These are phyloP conservation scores for Andinoacara biseriatus DNA, from an alignment of 2,113 vertebrate genomes.

Conservation along the genomic window DNA sequence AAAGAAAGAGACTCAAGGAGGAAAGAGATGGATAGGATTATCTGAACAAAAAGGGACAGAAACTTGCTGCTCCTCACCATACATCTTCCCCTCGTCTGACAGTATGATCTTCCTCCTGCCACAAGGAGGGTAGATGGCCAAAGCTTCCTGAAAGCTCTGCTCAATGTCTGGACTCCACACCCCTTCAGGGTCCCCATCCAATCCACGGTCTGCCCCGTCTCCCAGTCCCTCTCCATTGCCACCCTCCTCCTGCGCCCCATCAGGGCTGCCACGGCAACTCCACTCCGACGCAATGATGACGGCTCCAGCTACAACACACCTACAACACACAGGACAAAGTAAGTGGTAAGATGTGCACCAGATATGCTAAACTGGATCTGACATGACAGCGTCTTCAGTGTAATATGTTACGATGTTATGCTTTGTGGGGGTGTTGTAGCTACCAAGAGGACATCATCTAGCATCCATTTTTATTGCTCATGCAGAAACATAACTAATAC, in stretches of 20 bases:
- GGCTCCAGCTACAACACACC: constrained; percentile 84
- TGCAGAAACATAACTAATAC: too few species aligned
- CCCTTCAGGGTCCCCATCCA: constrained; percentile 95
- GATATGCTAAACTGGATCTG: not conserved
- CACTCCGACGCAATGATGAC: constrained; percentile 99
- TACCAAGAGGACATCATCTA: too few species aligned
- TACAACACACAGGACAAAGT: constrained; percentile 7
- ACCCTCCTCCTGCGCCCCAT: constrained; percentile 93
- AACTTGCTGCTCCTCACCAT: constrained; percentile 83
- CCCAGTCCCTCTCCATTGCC: constrained; percentile 86
- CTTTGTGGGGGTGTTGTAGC: not conserved
- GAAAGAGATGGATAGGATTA: not conserved
- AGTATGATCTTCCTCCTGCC: constrained; percentile 97
- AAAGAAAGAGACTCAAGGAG: not conserved
- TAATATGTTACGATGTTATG: not conserved
- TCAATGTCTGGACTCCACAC: constrained; percentile 98
- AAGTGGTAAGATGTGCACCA: not conserved
- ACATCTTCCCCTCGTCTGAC: constrained; percentile 98
- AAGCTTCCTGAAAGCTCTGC: constrained; percentile 97
- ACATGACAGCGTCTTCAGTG: not conserved
- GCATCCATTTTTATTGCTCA: too few species aligned
- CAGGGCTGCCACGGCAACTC: constrained; percentile 94
- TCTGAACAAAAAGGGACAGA: not conserved
- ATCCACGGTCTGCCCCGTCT: constrained; percentile 89
- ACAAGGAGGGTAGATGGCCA: constrained; percentile 96